Conservation (phyloP, 2,113 vertebrate genomes). For the Opisthocomus hoazin region DNA sequence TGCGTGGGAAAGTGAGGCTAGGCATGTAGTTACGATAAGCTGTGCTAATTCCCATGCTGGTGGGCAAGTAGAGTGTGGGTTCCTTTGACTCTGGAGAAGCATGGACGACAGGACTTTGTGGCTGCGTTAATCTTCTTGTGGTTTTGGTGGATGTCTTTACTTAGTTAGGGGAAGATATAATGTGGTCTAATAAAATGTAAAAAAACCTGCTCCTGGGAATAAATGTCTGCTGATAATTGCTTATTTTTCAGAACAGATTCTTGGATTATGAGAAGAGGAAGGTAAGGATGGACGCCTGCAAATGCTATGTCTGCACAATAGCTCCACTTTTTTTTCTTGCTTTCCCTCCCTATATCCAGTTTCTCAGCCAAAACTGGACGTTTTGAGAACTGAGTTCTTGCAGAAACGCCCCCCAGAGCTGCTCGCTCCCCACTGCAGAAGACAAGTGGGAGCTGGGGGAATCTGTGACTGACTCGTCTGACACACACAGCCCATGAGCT, state of each 20-base stretch:
- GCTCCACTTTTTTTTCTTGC: background rate
- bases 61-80: background rate
- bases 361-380: background rate
- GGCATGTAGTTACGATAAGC: background rate
- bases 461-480: background rate
- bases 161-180: background rate
- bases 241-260: slow-evolving; percentile 85
- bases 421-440: background rate
- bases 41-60: background rate
- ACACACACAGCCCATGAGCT: background rate
- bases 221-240: background rate
- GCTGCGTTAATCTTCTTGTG: background rate
- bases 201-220: background rate
- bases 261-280: slow-evolving; percentile 92
- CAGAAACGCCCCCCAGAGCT: background rate
- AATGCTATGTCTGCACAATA: background rate
- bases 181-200: background rate
- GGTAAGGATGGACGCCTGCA: slow-evolving; percentile 64
- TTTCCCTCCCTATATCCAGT: background rate
- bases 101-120: background rate
- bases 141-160: background rate
- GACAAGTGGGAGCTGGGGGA: background rate
- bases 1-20: background rate
- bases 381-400: background rate
- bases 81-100: background rate